phyloP scores from a whole-genome alignment of 2,113 vertebrate genomes.

The western clawed frog (Xenopus tropicalis) region UCB_Xtro_10.0 CM004446.2:53958501-53959000 shows the following conservation, averaged over 20 bases:
- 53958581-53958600: no score
- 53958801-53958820: constrained; percentile 56
- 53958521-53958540: no score
- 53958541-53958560: no score
- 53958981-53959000: constrained; percentile 46
- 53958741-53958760: neutral
- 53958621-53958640: neutral
- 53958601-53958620: neutral
- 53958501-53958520: no score
- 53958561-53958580: neutral
- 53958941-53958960: constrained; percentile 49
- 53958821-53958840: constrained; percentile 58
- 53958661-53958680: no score
- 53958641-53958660: no score
- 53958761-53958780: constrained; percentile 27
- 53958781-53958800: constrained; percentile 57
- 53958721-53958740: neutral
- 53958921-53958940: constrained; percentile 49
- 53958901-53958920: constrained; percentile 50
- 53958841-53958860: constrained; percentile 53
- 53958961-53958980: constrained; percentile 54
- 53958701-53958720: neutral
- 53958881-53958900: constrained; percentile 48
- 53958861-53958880: constrained; percentile 14
- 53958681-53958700: neutral